Conservation (phyloP, 2,888 invertebrate species). For the Drosophila maculinotata region DNA sequence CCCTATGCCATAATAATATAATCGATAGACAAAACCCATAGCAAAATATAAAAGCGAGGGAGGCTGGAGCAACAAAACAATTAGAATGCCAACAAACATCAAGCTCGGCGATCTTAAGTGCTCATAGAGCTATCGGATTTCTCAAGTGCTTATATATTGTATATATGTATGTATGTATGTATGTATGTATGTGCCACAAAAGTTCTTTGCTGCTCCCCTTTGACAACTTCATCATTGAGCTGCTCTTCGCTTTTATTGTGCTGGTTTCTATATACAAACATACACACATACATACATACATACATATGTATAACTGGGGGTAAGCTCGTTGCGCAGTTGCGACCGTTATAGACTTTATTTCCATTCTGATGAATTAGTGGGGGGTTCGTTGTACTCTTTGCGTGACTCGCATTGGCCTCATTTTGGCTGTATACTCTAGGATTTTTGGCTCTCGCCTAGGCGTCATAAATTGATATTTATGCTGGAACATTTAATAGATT, state of each 20-base stretch:
- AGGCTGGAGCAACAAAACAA: slow-evolving; percentile 40
- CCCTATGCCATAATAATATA: slow-evolving; percentile 22
- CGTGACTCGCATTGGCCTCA: slow-evolving; percentile 62
- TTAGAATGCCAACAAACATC: slow-evolving; percentile 56
- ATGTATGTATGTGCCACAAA: slow-evolving; percentile 28
- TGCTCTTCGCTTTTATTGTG: neutral
- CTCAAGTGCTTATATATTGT: slow-evolving; percentile 61
- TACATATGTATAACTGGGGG: slow-evolving; percentile 20
- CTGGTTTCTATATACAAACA: neutral
- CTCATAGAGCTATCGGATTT: slow-evolving; percentile 74
- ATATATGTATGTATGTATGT: too few species aligned
- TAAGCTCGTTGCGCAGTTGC: slow-evolving; percentile 55
- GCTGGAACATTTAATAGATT: slow-evolving; percentile 79
- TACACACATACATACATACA: too few species aligned
- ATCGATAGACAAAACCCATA: slow-evolving; percentile 21
- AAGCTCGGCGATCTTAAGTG: slow-evolving; percentile 77
- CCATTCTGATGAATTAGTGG: slow-evolving; percentile 45
- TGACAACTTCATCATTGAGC: slow-evolving; percentile 41
- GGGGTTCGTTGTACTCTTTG: slow-evolving; percentile 64
- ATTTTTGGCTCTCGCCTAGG: slow-evolving; percentile 38
- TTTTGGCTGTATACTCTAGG: slow-evolving; percentile 57
- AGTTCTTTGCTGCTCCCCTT: slow-evolving; percentile 58
- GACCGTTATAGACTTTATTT: slow-evolving; percentile 58
- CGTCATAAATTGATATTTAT: slow-evolving; percentile 79
- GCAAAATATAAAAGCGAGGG: slow-evolving; percentile 43